Evolutionary conservation across 2,888 invertebrate species (phyloP).

Genomic region (Odiellus spinosus): DNA sequence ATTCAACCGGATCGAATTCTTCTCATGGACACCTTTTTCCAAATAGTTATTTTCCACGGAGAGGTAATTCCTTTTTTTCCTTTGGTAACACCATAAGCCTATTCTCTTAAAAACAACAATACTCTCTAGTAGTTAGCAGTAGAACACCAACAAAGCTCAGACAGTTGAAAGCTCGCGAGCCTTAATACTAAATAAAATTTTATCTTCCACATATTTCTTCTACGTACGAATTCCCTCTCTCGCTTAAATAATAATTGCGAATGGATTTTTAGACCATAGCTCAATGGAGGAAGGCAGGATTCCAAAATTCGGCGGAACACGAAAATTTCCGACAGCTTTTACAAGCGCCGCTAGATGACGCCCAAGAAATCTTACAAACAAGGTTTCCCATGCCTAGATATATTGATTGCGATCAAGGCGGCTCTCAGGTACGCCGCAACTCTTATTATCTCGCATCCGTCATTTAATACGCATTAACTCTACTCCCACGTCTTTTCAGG

Average conservation of each 20-base stretch:
- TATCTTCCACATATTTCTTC: not conserved
- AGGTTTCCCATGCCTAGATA: conserved; percentile 98
- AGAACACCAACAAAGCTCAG: too few relatives aligned
- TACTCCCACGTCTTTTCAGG: conserved; percentile 39
- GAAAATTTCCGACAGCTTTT: conserved; percentile 92
- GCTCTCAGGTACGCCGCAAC: conserved; percentile 52
- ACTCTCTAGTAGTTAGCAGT: too few relatives aligned
- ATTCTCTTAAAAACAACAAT: not conserved
- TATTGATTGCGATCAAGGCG: conserved; percentile 98
- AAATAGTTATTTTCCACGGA: conserved; percentile 97
- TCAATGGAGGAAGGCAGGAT: conserved; percentile 87
- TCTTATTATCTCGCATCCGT: conserved; percentile 5
- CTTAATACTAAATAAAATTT: too few relatives aligned
- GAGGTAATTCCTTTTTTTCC: too few relatives aligned
- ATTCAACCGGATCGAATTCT: conserved; percentile 94
- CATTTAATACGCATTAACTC: too few relatives aligned
- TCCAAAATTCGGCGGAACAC: conserved; percentile 93
- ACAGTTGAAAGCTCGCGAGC: too few relatives aligned
- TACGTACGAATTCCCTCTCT: too few relatives aligned
- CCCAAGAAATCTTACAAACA: conserved; percentile 85
- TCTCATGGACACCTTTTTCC: conserved; percentile 99
- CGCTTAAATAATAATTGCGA: too few relatives aligned
- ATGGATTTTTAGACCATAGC: conserved; percentile 93
- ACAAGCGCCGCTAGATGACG: conserved; percentile 91
- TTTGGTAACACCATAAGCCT: not conserved